phyloP scores from a whole-genome alignment of 2,797 vertebrate species.

The Poeciliopsis turneri region DNA sequence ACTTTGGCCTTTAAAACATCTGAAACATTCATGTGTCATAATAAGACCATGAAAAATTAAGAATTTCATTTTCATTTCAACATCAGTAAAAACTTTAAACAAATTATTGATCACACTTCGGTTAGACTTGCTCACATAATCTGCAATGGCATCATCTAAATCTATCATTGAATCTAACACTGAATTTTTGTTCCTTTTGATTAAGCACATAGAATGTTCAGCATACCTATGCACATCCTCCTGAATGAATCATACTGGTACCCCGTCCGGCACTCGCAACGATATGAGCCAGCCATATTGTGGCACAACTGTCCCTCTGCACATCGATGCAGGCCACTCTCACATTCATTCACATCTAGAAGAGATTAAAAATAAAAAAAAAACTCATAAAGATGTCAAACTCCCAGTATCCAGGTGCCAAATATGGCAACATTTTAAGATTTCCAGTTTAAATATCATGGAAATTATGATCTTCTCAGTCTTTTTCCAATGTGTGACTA shows the following conservation, averaged over 20 bases:
- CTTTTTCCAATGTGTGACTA: not conserved
- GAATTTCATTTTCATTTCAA: not conserved
- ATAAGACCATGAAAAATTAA: not conserved
- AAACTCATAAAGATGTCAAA: conserved; percentile 4
- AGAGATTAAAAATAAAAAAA: not conserved
- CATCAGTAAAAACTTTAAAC: not conserved
- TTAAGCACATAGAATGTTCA: not conserved
- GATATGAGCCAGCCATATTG: conserved; percentile 91
- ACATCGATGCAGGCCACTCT: conserved; percentile 83
- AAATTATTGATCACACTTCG: no score
- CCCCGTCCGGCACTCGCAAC: conserved; percentile 91
- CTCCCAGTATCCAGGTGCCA: not conserved
- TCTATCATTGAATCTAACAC: not conserved
- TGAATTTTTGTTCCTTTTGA: not conserved
- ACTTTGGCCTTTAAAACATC: not conserved
- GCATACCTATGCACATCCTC: conserved; percentile 88
- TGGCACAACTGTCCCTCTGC: conserved; percentile 88
- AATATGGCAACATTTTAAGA: not conserved
- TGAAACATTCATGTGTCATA: not conserved
- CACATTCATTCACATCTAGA: conserved; percentile 93
- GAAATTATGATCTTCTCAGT: not conserved
- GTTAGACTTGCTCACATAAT: not conserved
- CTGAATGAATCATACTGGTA: conserved; percentile 90
- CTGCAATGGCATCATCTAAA: not conserved
- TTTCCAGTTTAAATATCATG: not conserved